These are phyloP conservation scores for Caenorhabditis sulstoni DNA, from an alignment of 2,888 invertebrate species.

Conservation along the genomic window DNA sequence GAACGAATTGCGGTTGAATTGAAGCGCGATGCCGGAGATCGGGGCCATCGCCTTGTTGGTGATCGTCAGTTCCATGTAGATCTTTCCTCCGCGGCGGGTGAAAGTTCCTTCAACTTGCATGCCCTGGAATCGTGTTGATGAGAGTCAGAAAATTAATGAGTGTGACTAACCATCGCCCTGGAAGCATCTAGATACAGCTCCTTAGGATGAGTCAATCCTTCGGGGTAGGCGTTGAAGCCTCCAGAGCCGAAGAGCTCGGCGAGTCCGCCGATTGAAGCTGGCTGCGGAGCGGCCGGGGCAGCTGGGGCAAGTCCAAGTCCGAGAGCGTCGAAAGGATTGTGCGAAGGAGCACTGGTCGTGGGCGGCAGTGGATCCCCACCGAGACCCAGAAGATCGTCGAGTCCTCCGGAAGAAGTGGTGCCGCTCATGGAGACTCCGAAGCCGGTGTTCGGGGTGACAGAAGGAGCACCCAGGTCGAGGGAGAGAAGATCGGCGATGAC, in stretches of 20 bases:
- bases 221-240: conserved; percentile 74
- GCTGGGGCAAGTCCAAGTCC: conserved; percentile 55
- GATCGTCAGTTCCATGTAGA: conserved; percentile 95
- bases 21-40: conserved; percentile 96
- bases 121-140: conserved; percentile 82
- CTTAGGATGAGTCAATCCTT: conserved; percentile 58
- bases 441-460: conserved; percentile 31
- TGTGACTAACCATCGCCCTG: conserved; percentile 65
- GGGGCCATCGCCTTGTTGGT: conserved; percentile 97
- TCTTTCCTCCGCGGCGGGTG: conserved; percentile 88
- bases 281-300: conserved; percentile 38
- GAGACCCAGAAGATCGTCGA: conserved; percentile 78
- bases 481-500: conserved; percentile 96
- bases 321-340: conserved; percentile 58
- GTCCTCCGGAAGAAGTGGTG: conserved; percentile 68
- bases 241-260: conserved; percentile 92
- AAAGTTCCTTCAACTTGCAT: conserved; percentile 97
- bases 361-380: conserved; percentile 49
- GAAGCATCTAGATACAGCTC: conserved; percentile 77
- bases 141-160: too few relatives aligned
- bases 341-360: conserved; percentile 28
- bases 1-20: conserved; percentile 96
- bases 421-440: conserved; percentile 36
- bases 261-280: conserved; percentile 81
- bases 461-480: conserved; percentile 90